Percentiles rank a stretch among this genome's conserved stretches.
Conservation (phyloP, 1,140 invertebrate genomes). For the Trialeurodes vaporariorum region DNA sequence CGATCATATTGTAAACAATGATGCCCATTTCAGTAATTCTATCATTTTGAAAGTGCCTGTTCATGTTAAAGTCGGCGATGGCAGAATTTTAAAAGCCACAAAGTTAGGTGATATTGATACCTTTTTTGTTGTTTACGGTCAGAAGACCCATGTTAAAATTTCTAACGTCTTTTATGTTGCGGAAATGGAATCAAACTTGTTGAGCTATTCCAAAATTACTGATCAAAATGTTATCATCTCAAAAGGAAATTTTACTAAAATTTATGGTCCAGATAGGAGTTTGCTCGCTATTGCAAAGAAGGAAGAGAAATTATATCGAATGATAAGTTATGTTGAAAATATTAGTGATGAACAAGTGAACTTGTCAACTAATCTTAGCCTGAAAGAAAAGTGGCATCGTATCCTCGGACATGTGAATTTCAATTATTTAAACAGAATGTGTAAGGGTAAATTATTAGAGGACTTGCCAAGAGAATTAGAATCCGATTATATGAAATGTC, state of each 20-base stretch:
- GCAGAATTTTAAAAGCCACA: conserved; percentile 14
- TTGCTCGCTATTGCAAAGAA: neutral
- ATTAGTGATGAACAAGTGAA: neutral
- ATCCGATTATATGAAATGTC: conserved; percentile 16
- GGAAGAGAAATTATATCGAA: conserved; percentile 13
- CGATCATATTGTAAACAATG: conserved; percentile 21
- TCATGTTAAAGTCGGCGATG: conserved; percentile 20
- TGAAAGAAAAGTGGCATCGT: conserved; percentile 13
- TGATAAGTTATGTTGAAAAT: neutral
- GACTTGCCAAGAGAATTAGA: neutral
- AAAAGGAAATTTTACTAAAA: conserved; percentile 6
- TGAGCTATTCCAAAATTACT: conserved; percentile 17
- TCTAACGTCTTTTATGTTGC: conserved; percentile 19
- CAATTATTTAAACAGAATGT: conserved; percentile 20
- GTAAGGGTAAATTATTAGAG: conserved; percentile 1
- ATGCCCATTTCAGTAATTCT: conserved; percentile 15
- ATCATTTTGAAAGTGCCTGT: conserved; percentile 18
- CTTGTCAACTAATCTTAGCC: neutral
- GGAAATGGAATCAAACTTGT: conserved; percentile 14
- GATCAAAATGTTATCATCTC: conserved; percentile 17
- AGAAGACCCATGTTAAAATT: conserved; percentile 16
- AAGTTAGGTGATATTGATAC: conserved; percentile 18
- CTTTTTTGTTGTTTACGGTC: conserved; percentile 15
- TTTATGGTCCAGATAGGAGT: neutral
- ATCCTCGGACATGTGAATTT: conserved; percentile 23